phyloP scores from a whole-genome alignment of 2,797 vertebrate genomes.

The Cichlasoma orientale region DNA sequence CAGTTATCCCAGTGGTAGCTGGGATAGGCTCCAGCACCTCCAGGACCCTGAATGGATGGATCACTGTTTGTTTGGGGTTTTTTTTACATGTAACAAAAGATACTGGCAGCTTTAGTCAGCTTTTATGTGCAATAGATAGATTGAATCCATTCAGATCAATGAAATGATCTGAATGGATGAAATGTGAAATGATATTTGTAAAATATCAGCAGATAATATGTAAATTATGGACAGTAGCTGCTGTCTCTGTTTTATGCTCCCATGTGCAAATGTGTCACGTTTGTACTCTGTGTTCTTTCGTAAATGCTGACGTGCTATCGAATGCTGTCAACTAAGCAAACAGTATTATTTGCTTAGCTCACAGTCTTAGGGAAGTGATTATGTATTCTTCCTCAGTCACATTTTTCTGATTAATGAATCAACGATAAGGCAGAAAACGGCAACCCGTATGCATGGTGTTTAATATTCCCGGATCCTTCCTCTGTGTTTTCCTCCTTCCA shows the following conservation, averaged over 20 bases:
- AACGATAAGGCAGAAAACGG: not conserved
- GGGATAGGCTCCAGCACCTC: no score
- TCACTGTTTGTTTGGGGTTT: no score
- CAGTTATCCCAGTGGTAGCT: no score
- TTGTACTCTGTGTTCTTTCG: not conserved
- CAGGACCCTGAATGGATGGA: no score
- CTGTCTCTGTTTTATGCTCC: not conserved
- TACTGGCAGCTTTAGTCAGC: no score
- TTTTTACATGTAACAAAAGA: no score
- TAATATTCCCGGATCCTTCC: conserved; percentile 1
- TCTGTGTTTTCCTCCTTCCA: conserved; percentile 1
- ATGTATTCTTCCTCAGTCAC: conserved; percentile 8
- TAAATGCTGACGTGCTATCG: not conserved
- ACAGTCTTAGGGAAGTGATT: not conserved
- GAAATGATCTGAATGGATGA: no score
- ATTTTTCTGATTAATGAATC: conserved; percentile 14
- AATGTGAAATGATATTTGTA: no score
- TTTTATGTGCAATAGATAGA: no score
- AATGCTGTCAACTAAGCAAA: not conserved
- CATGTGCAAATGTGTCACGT: not conserved
- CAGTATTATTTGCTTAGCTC: not conserved
- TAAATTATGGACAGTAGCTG: no score
- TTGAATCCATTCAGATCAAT: no score
- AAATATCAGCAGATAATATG: no score
- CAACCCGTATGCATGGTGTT: not conserved